Evolutionary conservation across 2,888 invertebrate species (phyloP).

Genomic region (Drosophila siamana): DNA sequence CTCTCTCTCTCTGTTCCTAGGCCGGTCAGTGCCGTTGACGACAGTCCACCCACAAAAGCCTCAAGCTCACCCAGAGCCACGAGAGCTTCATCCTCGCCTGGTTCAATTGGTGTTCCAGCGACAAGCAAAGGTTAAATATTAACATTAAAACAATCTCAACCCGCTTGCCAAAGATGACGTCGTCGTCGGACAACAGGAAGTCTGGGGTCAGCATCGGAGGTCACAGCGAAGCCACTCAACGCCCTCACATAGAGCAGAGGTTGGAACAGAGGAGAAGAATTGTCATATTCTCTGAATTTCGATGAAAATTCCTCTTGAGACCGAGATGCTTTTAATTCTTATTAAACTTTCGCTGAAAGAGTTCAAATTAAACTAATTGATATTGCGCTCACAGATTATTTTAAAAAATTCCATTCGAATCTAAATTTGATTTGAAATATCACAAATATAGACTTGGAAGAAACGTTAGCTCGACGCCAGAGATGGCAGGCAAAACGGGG

Average conservation of each 20-base stretch:
- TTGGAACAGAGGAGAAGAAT: background rate
- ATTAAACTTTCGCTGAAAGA: no score
- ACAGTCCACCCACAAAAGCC: conserved; percentile 44
- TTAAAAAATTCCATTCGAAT: no score
- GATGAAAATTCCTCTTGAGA: background rate
- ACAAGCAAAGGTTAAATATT: conserved; percentile 78
- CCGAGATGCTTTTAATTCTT: background rate
- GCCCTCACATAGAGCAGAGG: background rate
- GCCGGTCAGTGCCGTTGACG: conserved; percentile 47
- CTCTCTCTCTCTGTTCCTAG: conserved; percentile 52
- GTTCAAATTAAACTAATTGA: no score
- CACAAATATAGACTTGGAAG: no score
- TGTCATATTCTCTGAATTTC: background rate
- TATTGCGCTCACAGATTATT: no score
- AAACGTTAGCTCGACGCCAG: no score
- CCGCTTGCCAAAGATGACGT: conserved; percentile 23
- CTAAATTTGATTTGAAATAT: no score
- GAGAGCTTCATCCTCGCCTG: conserved; percentile 20
- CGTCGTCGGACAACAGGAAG: conserved; percentile 66
- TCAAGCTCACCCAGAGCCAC: conserved; percentile 40
- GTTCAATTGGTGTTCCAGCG: conserved; percentile 31
- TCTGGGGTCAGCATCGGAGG: conserved; percentile 67
- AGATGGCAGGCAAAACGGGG: no score
- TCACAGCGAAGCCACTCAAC: conserved; percentile 27
- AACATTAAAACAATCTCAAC: conserved; percentile 55